These are phyloP conservation scores for Pediacus dermestoides DNA, from an alignment of 2,888 invertebrate species.

Conservation along the genomic window DNA sequence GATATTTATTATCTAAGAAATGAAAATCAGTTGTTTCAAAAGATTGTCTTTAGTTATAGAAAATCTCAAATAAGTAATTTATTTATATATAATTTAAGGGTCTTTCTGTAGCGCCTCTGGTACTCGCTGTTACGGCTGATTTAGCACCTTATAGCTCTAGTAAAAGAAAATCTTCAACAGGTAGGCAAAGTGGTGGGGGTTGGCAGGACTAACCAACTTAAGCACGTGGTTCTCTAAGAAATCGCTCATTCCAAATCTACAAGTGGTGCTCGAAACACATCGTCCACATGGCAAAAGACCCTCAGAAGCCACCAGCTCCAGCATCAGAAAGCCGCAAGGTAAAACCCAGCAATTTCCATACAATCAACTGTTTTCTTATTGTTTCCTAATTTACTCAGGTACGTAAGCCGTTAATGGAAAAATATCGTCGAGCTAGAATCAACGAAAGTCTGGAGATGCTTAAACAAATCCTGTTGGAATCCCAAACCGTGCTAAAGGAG, in stretches of 20 bases:
- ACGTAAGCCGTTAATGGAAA: conserved; percentile 56
- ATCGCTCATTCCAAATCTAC: conserved; percentile 13
- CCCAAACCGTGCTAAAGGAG: conserved; percentile 42
- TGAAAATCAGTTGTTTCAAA: no score
- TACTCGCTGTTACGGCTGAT: no score
- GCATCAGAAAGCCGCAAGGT: conserved; percentile 45
- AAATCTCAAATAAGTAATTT: no score
- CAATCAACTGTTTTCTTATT: conserved; percentile 1
- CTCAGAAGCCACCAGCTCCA: conserved; percentile 23
- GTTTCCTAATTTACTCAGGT: conserved; percentile 32
- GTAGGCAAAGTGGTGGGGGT: conserved; percentile 24
- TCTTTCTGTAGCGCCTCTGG: no score
- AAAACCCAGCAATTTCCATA: conserved; percentile 14
- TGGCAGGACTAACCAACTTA: conserved; percentile 8
- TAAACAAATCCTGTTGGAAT: conserved; percentile 52
- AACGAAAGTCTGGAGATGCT: conserved; percentile 55
- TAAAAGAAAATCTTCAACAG: conserved; percentile 23
- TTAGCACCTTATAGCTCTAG: no score
- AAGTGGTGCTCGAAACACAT: conserved; percentile 4
- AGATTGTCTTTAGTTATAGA: no score
- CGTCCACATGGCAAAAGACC: conserved; percentile 32
- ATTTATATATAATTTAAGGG: no score
- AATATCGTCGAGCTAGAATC: conserved; percentile 53
- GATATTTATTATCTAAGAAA: no score
- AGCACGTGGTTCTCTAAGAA: conserved; percentile 16